Evolutionary conservation across 2,888 invertebrate species (phyloP), one percentile per base, ranked within the genome.

Genomic region (Drosophila paranaensis): DNA sequence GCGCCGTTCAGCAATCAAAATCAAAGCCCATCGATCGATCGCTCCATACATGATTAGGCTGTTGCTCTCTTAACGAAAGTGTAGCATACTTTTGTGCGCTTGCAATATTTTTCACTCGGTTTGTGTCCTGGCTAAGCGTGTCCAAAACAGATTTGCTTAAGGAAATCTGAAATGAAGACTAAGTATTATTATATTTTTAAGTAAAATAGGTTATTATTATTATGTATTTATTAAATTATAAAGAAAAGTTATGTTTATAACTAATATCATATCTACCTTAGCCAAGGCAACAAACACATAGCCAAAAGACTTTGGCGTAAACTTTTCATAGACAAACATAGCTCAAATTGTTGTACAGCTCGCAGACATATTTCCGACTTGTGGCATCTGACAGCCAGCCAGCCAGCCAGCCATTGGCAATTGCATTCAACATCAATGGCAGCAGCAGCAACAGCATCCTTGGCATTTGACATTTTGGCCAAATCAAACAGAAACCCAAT

Each of bases 381-480:
- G 16, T 53, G 51, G 37, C 51, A 37, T 53, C 37, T 53, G 53
- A 39, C 53, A 53, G 16, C 16, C 11, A 33, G 16, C 50, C 53
- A 53, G 16, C 16, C 11, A 33, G 16, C 50, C 50, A 50, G 16
- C 33, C 50, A 50, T 33, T 33, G 50, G 50, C 50, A 50, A 50
- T 33, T 50, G 16, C 50, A 33, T 33, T 50, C 50, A 35, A 35
- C 50, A 50, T 33, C 53, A 53, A 20, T 20, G 8, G 10, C 39
- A 39, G 9, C 25, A n/a, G 30, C 20, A 20, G 20, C 30, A 30
- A n/a, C 20, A 61, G 48, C 48, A 69, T 69, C 88, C 86, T 89
- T 86, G 88, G 85, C 86, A 84, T 82, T 86, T 89, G 86, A 80
- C 89, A 86, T 86, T 86, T 86, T 88, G 27, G 54, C 10, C 25